Evolutionary conservation across 2,888 invertebrate genomes (phyloP).

Genomic region (Coecobrya sp.): DNA sequence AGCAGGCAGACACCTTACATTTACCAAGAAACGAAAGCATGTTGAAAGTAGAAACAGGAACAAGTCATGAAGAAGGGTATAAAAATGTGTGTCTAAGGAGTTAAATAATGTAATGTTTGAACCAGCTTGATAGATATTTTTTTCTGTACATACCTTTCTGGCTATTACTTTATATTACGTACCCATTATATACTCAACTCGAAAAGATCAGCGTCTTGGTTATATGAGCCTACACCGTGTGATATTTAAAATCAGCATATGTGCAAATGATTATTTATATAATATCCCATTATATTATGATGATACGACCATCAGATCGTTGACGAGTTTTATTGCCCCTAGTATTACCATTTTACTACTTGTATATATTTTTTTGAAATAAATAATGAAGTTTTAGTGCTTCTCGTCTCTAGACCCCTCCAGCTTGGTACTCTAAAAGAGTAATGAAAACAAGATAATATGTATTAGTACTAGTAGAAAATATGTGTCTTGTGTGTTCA

Average conservation of each 20-base stretch:
- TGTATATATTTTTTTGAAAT: neutral
- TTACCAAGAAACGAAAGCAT: conserved; percentile 12
- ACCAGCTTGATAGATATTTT: conserved; percentile 25
- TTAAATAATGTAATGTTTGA: conserved; percentile 38
- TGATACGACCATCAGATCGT: neutral
- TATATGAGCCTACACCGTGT: neutral
- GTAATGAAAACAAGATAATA: neutral
- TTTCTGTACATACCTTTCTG: conserved; percentile 37
- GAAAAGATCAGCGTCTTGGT: neutral
- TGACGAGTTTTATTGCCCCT: conserved; percentile 28
- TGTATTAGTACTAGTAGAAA: neutral
- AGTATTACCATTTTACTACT: neutral
- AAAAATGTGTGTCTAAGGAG: neutral
- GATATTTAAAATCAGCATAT: conserved; percentile 44
- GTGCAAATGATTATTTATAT: conserved; percentile 42
- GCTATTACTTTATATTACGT: neutral
- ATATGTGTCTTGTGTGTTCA: conserved; percentile 46
- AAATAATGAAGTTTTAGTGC: conserved; percentile 25
- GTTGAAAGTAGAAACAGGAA: conserved; percentile 45
- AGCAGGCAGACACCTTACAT: neutral
- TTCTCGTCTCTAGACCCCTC: neutral
- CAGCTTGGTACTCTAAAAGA: neutral
- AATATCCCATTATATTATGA: conserved; percentile 2
- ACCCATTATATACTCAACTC: neutral
- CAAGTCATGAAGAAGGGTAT: conserved; percentile 42